Evolutionary conservation across 2,888 invertebrate species (phyloP), one percentile per base, ranked within the genome.

Genomic region (Dryobota labecula): DNA sequence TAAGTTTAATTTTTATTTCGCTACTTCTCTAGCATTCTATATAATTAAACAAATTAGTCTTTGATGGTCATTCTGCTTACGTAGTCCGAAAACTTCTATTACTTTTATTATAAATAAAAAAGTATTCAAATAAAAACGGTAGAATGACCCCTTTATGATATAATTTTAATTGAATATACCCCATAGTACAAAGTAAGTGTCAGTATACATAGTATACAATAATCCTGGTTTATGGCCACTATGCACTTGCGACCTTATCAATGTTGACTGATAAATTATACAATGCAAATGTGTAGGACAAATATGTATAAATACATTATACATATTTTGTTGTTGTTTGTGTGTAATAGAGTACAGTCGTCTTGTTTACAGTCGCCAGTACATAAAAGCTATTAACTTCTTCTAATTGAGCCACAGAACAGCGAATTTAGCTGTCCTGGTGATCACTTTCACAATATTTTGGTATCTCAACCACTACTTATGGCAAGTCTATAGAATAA

Each of bases 131-230:
- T 13, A 13, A 68, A 54, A 64, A 45, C 6, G 27, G 1, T n/a
- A 58, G 27, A 70, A 54, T 54, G 27, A 66, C 33, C 15, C 6
- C 27, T 27, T 38, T 36, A 38, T 38, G 38, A 38, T 11, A 38
- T 13, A 36, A 36, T 36, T 36, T 57, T 9, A 27, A 33, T 67
- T 41, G 45, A 60, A 45, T 53, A 30, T 66, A 58, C 45, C 45
- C 0, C 18, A 51, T 13, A n/a, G 57, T 45, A 78, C 47, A 47
- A 53, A 61, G 58, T 70, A 62, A 49, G 13, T 41, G 33, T 58
- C 51, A 60, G 79, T 76, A 78, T 78, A 76, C 79, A 78, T 63
- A 78, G 75, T 76, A 76, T 76, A 76, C 75, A 78, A 51, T 58
- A 41, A 41, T 53, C 41, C 13, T 13, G 24, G 15, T 72, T 61